Base-by-base conservation (phyloP, 2,113 vertebrate species). In the Ictidomys tridecemlineatus region DNA sequence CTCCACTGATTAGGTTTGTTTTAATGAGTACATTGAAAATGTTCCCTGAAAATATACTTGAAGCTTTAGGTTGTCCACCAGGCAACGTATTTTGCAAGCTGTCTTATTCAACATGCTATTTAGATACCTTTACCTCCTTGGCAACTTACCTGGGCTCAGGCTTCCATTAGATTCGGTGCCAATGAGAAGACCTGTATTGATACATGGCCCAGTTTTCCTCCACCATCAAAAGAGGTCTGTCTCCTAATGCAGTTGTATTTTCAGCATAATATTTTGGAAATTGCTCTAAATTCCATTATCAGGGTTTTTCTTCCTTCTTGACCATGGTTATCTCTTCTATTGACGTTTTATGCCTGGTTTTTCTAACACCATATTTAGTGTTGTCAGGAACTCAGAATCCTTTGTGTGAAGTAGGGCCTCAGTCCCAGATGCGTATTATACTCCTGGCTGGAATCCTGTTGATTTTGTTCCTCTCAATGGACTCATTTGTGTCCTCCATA, bases 231-330 rank as follows among this genome's bases (percentile, higher is more conserved):
- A 58, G 51, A 63, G 4, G 63, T 63, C 26, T 48, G 30, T 90
- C 45, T 63, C 16, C 72, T 48, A 42, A 42, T 65, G 4, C 8
- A 45, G 20, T 77, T 76, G 10, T 77, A 72, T 32, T 88, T 95
- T 72, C 13, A 72, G 28, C 45, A 58, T 80, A 51, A 42, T 79
- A 83, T 74, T 78, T 74, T 28, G 45, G 11, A 4, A 69, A 26
- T 65, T 82, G 30, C 63, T 95, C 37, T 79, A 65, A 80, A 76
- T 87, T 92, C 84, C 20, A 65, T 91, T 51, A 37, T 61, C 28
- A 13, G 58, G 16, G 30, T 58, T 61, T 61, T 61, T 85, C 28
- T 18, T 37, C 28, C 0, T 87, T 91, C 39, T 63, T 88, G 8
- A 84, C 32, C 56, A 2, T 69, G 22, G 58, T 63, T 34, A 16